Conservation (phyloP, 2,888 invertebrate species). For the Oligia strigilis region DNA sequence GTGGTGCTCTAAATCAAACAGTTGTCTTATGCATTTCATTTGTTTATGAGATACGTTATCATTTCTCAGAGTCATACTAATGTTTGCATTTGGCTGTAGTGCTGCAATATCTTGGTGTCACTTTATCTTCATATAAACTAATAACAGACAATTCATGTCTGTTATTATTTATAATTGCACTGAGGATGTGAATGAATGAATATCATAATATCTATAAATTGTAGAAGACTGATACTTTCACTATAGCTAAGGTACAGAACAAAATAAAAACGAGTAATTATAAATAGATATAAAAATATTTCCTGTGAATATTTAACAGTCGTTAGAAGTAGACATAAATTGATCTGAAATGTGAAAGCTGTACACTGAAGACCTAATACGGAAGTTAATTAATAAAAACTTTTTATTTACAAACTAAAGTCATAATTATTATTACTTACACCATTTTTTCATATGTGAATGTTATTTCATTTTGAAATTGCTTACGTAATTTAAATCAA, state of each 20-base stretch:
- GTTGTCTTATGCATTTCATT: slow-evolving; percentile 71
- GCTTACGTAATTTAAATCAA: slow-evolving; percentile 53
- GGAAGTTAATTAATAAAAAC: slow-evolving; percentile 37
- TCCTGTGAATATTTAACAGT: background rate
- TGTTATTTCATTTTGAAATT: slow-evolving; percentile 39
- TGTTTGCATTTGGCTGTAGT: slow-evolving; percentile 59
- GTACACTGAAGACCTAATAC: slow-evolving; percentile 26
- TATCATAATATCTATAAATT: slow-evolving; percentile 8
- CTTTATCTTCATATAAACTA: slow-evolving; percentile 10
- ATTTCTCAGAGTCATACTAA: slow-evolving; percentile 54
- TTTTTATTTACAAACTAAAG: slow-evolving; percentile 39
- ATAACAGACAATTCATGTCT: slow-evolving; percentile 10
- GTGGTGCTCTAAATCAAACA: slow-evolving; percentile 64
- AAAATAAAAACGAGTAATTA: slow-evolving; percentile 6
- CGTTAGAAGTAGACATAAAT: slow-evolving; percentile 8
- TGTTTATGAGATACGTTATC: slow-evolving; percentile 75
- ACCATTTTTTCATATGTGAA: slow-evolving; percentile 42
- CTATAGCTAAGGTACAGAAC: too few species aligned
- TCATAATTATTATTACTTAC: slow-evolving; percentile 18
- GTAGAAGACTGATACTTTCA: background rate
- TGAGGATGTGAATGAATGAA: background rate
- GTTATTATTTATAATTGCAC: slow-evolving; percentile 20
- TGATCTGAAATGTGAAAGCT: slow-evolving; percentile 53
- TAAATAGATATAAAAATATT: background rate
- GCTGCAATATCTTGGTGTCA: slow-evolving; percentile 56